Conservation (phyloP, 1,140 invertebrate genomes). For the Nasonia giraulti region DNA sequence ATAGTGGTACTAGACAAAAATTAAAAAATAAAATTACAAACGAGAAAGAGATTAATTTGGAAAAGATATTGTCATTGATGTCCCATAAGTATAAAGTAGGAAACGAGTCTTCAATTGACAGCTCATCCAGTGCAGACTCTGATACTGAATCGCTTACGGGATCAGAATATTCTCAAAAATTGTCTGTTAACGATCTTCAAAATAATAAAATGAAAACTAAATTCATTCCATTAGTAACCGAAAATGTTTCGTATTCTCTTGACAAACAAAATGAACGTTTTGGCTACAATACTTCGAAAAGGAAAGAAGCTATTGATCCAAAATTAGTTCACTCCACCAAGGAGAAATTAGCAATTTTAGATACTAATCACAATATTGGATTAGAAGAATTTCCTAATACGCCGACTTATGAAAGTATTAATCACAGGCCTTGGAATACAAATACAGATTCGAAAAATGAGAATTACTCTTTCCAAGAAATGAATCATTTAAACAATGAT, state of each 20-base stretch:
- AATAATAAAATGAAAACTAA: constrained; percentile 6
- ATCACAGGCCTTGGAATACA: not conserved
- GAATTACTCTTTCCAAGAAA: not conserved
- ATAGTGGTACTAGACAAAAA: constrained; percentile 28
- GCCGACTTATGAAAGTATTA: not conserved
- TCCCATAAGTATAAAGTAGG: constrained; percentile 45
- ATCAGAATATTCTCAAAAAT: not conserved
- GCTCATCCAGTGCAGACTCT: not conserved
- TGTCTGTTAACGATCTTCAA: not conserved
- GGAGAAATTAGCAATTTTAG: not conserved
- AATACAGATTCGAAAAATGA: constrained; percentile 1
- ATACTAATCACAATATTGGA: not conserved
- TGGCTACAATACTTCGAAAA: not conserved
- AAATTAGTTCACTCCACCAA: not conserved
- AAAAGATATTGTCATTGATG: constrained; percentile 35
- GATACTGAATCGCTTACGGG: not conserved
- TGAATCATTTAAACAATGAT: not conserved
- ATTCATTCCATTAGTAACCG: constrained; percentile 28
- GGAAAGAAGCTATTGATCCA: constrained; percentile 4
- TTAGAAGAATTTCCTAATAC: not conserved
- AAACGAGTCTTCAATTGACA: constrained; percentile 14
- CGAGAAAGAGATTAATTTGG: constrained; percentile 37
- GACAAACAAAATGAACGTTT: not conserved
- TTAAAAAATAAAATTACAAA: constrained; percentile 48
- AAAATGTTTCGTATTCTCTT: constrained; percentile 24